Evolutionary conservation across 1,140 invertebrate genomes (phyloP).

Genomic region (Paralvinella palmiformis): DNA sequence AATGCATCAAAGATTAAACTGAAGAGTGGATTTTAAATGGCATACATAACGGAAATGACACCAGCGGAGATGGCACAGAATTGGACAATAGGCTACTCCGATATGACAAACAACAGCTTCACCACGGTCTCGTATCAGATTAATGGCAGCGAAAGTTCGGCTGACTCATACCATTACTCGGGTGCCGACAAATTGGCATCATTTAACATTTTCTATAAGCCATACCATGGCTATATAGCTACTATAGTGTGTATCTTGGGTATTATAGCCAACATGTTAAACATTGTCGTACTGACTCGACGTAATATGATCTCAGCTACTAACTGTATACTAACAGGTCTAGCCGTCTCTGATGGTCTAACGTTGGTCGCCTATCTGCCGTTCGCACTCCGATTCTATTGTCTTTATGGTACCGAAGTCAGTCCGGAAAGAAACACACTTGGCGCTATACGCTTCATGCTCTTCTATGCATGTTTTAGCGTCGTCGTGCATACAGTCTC

Average conservation of each 20-base stretch:
- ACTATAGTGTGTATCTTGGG: slow-evolving; percentile 78
- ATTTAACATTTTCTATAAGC: slow-evolving; percentile 35
- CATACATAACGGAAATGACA: not conserved
- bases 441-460: slow-evolving; percentile 31
- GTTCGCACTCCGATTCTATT: slow-evolving; percentile 41
- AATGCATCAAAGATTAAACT: not conserved
- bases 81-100: not conserved
- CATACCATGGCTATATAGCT: slow-evolving; percentile 64
- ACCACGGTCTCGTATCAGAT: not conserved
- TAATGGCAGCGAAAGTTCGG: not conserved
- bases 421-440: slow-evolving; percentile 27
- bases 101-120: not conserved
- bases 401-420: slow-evolving; percentile 29
- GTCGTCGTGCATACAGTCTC: slow-evolving; percentile 85
- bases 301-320: slow-evolving; percentile 75
- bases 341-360: slow-evolving; percentile 78
- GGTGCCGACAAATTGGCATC: not conserved
- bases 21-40: not conserved
- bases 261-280: slow-evolving; percentile 78
- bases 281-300: slow-evolving; percentile 81
- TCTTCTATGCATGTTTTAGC: slow-evolving; percentile 59
- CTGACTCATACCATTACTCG: not conserved
- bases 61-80: not conserved
- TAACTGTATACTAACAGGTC: slow-evolving; percentile 74
- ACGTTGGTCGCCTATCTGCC: slow-evolving; percentile 62